Conservation (phyloP, 2,888 invertebrate genomes). For the Mellilla xanthometata region DNA sequence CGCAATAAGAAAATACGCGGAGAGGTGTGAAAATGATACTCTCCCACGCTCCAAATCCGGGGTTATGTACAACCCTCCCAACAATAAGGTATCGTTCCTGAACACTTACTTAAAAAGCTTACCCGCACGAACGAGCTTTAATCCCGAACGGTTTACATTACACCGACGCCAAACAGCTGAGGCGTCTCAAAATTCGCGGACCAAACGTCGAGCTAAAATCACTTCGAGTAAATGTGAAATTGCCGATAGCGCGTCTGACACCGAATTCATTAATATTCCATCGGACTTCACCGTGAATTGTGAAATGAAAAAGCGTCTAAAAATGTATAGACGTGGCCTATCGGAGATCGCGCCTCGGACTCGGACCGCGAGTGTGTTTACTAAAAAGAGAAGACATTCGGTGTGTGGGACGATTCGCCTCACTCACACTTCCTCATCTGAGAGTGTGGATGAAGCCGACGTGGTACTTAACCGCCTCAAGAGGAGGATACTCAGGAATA, state of each 20-base stretch:
- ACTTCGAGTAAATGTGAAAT: conserved; percentile 47
- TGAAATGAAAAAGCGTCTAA: conserved; percentile 75
- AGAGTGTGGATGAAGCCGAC: conserved; percentile 79
- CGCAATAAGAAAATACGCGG: conserved; percentile 42
- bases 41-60: conserved; percentile 69
- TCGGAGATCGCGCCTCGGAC: conserved; percentile 66
- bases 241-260: conserved; percentile 59
- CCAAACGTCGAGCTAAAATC: conserved; percentile 47
- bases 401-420: conserved; percentile 54
- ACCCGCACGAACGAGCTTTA: conserved; percentile 62
- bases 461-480: conserved; percentile 73
- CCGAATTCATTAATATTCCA: conserved; percentile 67
- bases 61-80: conserved; percentile 60
- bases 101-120: conserved; percentile 80
- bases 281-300: conserved; percentile 69
- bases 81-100: conserved; percentile 75
- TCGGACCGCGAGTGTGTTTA: conserved; percentile 46
- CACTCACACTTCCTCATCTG: conserved; percentile 70
- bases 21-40: conserved; percentile 36
- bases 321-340: conserved; percentile 76
- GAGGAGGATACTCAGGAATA: conserved; percentile 77
- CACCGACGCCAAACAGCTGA: conserved; percentile 56
- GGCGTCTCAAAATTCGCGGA: conserved; percentile 44
- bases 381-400: conserved; percentile 65
- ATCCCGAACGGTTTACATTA: conserved; percentile 70